phyloP scores from a whole-genome alignment of 2,113 vertebrate species.

The Anguilla rostrata region DNA sequence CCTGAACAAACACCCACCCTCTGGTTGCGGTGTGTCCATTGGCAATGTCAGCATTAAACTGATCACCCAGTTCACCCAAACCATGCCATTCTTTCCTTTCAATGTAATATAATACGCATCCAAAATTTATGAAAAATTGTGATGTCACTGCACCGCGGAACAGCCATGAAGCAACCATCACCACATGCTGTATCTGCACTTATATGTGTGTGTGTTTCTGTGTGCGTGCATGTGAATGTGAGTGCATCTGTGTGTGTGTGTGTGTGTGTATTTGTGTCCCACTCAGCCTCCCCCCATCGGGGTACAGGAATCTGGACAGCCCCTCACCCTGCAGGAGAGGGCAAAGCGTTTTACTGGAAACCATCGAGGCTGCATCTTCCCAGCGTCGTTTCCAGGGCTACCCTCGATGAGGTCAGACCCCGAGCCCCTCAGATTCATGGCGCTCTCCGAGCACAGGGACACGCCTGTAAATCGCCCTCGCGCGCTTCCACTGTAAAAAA shows the following conservation, averaged over 20 bases:
- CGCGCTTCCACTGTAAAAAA: no score
- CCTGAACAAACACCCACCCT: neutral
- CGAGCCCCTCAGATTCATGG: no score
- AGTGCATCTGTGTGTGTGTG: conserved; percentile 6
- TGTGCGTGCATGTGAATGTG: neutral
- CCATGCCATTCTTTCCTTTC: no score
- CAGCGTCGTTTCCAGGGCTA: neutral
- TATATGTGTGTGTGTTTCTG: neutral
- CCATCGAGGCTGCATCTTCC: neutral
- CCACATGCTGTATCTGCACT: neutral
- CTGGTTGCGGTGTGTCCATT: neutral
- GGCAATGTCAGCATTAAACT: neutral
- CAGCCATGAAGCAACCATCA: no score
- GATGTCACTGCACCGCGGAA: no score
- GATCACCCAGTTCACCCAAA: no score
- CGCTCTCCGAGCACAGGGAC: no score
- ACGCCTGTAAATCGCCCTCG: no score
- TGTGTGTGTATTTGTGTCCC: neutral
- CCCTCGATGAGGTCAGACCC: neutral
- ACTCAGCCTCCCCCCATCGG: conserved; percentile 11
- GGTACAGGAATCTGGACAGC: neutral
- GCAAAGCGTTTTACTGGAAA: neutral
- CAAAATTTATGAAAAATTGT: no score
- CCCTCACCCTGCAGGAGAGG: neutral
- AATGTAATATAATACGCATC: no score